Percentiles rank a stretch among this genome's conserved stretches.
phyloP scores from a whole-genome alignment of 2,888 invertebrate genomes.

The Nycteola revayana region DNA sequence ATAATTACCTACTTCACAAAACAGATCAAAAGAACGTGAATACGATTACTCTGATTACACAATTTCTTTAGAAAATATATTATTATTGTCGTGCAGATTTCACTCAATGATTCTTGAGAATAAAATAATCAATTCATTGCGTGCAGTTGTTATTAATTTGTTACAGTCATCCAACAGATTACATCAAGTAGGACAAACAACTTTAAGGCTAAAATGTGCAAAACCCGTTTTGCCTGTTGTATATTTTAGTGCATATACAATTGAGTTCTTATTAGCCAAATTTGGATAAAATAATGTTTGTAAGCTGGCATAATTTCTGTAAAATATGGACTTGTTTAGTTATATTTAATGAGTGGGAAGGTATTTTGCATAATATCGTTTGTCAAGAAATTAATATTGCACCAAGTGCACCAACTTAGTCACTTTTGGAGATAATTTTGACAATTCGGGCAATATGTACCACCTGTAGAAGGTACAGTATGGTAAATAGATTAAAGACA shows the following conservation, averaged over 20 bases:
- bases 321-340: conserved; percentile 18
- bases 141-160: conserved; percentile 18
- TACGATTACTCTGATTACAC: background rate
- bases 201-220: conserved; percentile 16
- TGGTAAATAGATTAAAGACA: too few species aligned
- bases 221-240: conserved; percentile 22
- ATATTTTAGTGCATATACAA: conserved; percentile 17
- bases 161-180: conserved; percentile 25
- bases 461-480: too few species aligned
- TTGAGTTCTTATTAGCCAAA: conserved; percentile 25
- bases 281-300: conserved; percentile 1
- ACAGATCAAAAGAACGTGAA: background rate
- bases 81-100: conserved; percentile 8
- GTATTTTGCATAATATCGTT: too few species aligned
- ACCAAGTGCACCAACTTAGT: too few species aligned
- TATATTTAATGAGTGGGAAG: conserved; percentile 17
- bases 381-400: too few species aligned
- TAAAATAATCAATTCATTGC: conserved; percentile 18
- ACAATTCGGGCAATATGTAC: too few species aligned
- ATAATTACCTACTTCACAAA: too few species aligned
- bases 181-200: conserved; percentile 17
- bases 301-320: too few species aligned
- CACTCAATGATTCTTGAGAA: conserved; percentile 11
- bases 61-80: background rate
- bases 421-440: too few species aligned